Evolutionary conservation across 2,797 vertebrate genomes (phyloP).

Genomic region (Buphagus erythrorhynchus): DNA sequence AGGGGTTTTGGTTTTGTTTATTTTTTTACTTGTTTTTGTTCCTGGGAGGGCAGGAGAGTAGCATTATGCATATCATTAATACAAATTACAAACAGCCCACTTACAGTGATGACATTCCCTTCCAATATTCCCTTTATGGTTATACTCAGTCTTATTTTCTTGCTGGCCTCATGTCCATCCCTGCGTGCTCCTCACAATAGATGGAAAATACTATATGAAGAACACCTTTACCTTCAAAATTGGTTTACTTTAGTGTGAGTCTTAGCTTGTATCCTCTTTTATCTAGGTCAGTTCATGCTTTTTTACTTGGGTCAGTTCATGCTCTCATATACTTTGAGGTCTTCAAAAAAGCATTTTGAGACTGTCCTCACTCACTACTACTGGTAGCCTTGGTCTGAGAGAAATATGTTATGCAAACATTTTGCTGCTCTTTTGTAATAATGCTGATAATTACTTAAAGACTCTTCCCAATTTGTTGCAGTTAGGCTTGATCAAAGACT

Average conservation of each 20-base stretch:
- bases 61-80: background rate
- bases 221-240: background rate
- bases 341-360: background rate
- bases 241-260: background rate
- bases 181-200: background rate
- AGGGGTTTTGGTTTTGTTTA: rapidly evolving
- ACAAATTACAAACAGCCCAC: background rate
- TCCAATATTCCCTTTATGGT: background rate
- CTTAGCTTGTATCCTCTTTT: background rate
- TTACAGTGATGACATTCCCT: background rate
- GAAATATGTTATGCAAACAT: background rate
- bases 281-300: background rate
- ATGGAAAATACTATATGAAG: background rate
- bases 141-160: background rate
- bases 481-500: conserved; percentile 45
- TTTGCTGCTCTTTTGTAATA: conserved; percentile 16
- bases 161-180: background rate
- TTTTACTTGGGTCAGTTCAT: background rate
- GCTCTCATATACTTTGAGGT: background rate
- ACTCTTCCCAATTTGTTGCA: conserved; percentile 15
- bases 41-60: background rate
- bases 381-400: background rate
- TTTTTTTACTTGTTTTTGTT: background rate
- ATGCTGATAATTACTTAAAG: conserved; percentile 33
- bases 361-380: background rate